Base-by-base conservation (phyloP, 2,113 vertebrate species). In the Heterochromis multidens region DNA sequence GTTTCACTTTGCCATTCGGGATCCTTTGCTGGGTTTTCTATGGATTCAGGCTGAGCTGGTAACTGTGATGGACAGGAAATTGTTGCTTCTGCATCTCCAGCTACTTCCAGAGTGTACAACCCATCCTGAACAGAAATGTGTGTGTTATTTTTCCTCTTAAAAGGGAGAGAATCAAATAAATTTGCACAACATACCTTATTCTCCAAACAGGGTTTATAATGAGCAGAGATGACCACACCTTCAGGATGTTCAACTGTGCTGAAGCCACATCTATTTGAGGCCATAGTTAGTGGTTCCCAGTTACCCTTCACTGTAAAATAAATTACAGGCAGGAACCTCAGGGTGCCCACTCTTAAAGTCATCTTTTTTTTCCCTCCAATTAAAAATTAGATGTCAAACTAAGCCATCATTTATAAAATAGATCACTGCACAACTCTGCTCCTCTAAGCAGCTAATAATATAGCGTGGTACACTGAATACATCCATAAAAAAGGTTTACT, bases 181-280 rank as follows among this genome's bases (percentile, higher is more conserved):
- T 12, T 5, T 54, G 0, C 11, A 74, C 46, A 52, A 19, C 11
- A 12, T 0, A 87, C 96, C 93, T 88, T 85, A 35, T 35, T 70
- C 35, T 89, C 31, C 23, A 95, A 72, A 77, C 95, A 96, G n/a
- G 94, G 92, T 59, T 29, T 56, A 85, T 93, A 96, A 10, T 14
- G 81, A 84, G 91, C 87, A 58, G 93, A 90, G 33, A 96, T 86
- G 25, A 92, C 89, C 5, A 95, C 82, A 35, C 93, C 91, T 23
- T 94, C 91, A 19, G 90, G 83, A 91, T 94, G 90, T 58, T 59
- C 88, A 40, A 94, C 89, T 8, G 94, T 52, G 59, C 91, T 91
- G 80, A 95, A 95, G 1, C 88, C 85, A 93, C 96, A 96, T 58
- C 74, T 93, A 1, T 86, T 3, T 6, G 93, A 91, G 6, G 79